phyloP scores from a whole-genome alignment of 2,797 vertebrate genomes.

The Melanotaenia parkinsoni region DNA sequence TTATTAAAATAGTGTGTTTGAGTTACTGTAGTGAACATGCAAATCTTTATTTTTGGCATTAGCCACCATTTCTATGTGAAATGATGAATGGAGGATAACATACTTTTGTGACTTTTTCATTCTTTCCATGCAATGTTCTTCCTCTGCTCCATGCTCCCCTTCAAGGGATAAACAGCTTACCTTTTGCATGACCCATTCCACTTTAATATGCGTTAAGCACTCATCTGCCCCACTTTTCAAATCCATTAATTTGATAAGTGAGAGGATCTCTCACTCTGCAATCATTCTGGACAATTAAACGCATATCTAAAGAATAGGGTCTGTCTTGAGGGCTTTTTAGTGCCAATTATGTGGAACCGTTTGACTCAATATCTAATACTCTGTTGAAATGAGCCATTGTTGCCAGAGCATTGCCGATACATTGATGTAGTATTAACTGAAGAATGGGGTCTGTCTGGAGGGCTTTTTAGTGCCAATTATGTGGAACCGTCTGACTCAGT shows the following conservation, averaged over 20 bases:
- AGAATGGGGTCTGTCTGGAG: constrained; percentile 69
- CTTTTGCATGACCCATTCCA: constrained; percentile 72
- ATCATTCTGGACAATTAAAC: constrained; percentile 83
- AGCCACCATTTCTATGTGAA: constrained; percentile 48
- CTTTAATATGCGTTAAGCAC: constrained; percentile 77
- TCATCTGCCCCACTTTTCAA: constrained; percentile 70
- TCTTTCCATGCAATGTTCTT: constrained; percentile 36
- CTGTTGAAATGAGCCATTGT: constrained; percentile 61
- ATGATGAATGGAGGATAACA: constrained; percentile 19
- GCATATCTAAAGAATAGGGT: constrained; percentile 73
- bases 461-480: constrained; percentile 78
- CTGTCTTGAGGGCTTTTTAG: constrained; percentile 73
- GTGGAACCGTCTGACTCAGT: constrained; percentile 58
- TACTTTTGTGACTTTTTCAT: constrained; percentile 22
- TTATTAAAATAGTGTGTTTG: constrained; percentile 41
- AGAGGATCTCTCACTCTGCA: constrained; percentile 76
- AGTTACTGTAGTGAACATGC: constrained; percentile 6
- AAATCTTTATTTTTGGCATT: constrained; percentile 34
- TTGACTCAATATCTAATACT: constrained; percentile 55
- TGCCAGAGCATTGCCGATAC: constrained; percentile 27
- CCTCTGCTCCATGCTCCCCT: constrained; percentile 37
- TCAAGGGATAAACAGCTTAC: constrained; percentile 80
- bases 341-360: constrained; percentile 75
- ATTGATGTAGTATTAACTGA: constrained; percentile 38
- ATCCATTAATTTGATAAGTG: constrained; percentile 81